Evolutionary conservation across 2,888 invertebrate genomes (phyloP).

Genomic region (Brenthis daphne): DNA sequence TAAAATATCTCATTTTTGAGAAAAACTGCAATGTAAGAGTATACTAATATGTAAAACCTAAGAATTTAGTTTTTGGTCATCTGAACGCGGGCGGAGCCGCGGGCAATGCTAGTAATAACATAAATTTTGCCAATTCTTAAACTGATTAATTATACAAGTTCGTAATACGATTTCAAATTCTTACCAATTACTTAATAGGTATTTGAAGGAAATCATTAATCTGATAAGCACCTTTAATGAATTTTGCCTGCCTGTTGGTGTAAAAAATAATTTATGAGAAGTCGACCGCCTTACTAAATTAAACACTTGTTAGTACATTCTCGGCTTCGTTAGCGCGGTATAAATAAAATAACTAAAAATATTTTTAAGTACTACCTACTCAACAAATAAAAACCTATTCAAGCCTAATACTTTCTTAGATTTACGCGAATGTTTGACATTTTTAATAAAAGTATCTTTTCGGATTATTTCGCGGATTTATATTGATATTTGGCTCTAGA

Average conservation of each 20-base stretch:
- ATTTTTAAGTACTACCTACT: neutral
- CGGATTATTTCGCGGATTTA: no score
- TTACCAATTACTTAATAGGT: neutral
- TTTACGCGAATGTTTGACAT: no score
- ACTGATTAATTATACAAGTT: slow-evolving; percentile 9
- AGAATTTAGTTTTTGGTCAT: no score
- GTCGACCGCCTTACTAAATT: neutral
- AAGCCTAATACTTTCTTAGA: neutral
- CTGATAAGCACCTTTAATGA: slow-evolving; percentile 15
- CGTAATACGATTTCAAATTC: slow-evolving; percentile 11
- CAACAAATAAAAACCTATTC: slow-evolving; percentile 11
- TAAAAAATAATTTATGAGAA: slow-evolving; percentile 5
- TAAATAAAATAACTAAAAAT: slow-evolving; percentile 1
- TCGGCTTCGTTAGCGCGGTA: slow-evolving; percentile 6
- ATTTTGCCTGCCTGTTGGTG: neutral
- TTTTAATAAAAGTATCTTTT: no score
- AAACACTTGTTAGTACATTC: slow-evolving; percentile 2
- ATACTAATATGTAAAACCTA: no score
- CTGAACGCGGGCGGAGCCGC: no score
- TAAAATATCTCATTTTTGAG: no score
- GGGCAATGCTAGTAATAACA: no score
- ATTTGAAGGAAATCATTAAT: slow-evolving; percentile 11
- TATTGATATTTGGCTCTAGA: no score
- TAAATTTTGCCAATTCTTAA: neutral
- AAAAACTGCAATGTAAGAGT: no score